Base-by-base conservation (phyloP, 2,797 vertebrate species). In the Melanotaenia boesemani region DNA sequence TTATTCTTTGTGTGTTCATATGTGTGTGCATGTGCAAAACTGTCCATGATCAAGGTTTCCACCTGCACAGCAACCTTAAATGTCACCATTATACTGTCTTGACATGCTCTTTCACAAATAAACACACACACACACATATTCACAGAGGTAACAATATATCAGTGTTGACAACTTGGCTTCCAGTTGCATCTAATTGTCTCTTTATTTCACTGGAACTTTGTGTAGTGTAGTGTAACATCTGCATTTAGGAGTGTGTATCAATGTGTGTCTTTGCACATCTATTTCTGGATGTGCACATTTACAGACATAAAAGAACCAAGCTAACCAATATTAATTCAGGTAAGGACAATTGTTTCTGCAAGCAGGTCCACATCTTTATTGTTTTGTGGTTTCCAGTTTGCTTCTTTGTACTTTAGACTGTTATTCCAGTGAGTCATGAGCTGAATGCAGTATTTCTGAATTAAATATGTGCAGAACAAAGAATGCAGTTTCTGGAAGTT, bases 141-240 rank as follows among this genome's bases (percentile, higher is more conserved):
- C 62, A 39, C 39, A 41, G 39, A 41, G 13, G 39, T 18, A 57
- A 65, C 44, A 63, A 32, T 58, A 72, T 50, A 77, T 77, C 75
- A n/a, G 52, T 67, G 68, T 30, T 75, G 76, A 83, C 70, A 80
- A 62, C 52, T 57, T 30, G 50, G 28, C 67, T 81, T 81, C 41
- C 55, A 63, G 76, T 70, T 65, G 59, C 56, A 71, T 78, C 56
- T 39, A 44, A 59, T n/a, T 63, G 72, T 83, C 79, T 67, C 56
- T 36, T 64, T 70, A 58, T 65, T 65, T 76, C 41, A 71, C 32
- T 41, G 16, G 46, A 63, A 74, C 39, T 0, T 67, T 74, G 63
- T 78, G 66, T 56, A 66, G 44, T 63, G 62, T 39, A 63, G 69
- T 69, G 60, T 39, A 54, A 61, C 32, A 52, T 57, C 10, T 48